Evolutionary conservation across 2,113 vertebrate genomes (phyloP), one percentile per base, ranked within the genome.

Genomic region (Suncus etruscus): DNA sequence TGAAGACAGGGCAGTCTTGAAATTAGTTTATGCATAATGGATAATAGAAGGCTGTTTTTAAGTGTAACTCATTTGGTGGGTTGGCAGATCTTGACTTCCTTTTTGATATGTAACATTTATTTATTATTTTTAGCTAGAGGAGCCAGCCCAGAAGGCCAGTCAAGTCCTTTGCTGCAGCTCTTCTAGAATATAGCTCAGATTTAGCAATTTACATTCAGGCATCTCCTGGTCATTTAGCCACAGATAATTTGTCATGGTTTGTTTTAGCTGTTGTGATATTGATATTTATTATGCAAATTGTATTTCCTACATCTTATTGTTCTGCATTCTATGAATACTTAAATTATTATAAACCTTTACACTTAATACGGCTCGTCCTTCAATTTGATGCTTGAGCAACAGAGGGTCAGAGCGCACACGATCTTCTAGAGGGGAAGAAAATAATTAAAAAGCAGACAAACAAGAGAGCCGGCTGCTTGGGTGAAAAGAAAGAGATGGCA

Each of bases 271-370:
- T 97, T 97, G 96, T 88, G 96, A 97, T 98, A 97, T 95, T 96
- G 97, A 96, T 98, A 98, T 98, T 98, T 98, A 97, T 97, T 98
- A 98, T 97, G 97, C 97, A 97, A 98, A 98, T 98, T 96, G 96
- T 96, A 95, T 97, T 97, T 97, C 97, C 96, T 94, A 95, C 97
- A 97, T 95, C 97, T 97, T 95, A 97, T 97, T 98, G 97, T 97
- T 97, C 94, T 91, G 94, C 94, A 68, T 96, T 93, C 97, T 97
- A 86, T 47, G 97, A 98, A 98, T 97, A 95, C 96, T 96, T 92
- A 95, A 97, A 96, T 97, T 96, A 96, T 97, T 97, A 95, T 91
- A 97, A 97, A 96, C 97, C 97, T 96, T 97, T 97, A 95, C 89
- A 92, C 97, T 97, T 97, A 96, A 97, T 97, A 27, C 0, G 91